phyloP scores from a whole-genome alignment of 2,888 invertebrate species.

The Idaea straminata region DNA sequence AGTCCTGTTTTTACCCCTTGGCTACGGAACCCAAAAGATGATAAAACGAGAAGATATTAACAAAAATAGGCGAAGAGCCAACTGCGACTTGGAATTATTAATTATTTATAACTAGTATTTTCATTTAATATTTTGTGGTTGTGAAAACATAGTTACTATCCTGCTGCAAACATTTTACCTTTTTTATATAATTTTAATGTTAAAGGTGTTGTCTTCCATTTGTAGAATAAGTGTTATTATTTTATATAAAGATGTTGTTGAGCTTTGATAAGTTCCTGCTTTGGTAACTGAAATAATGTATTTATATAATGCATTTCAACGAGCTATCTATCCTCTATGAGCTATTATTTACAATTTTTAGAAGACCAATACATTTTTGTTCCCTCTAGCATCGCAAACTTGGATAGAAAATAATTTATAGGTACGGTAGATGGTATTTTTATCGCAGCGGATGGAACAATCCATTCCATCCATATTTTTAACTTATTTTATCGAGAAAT shows the following conservation, averaged over 20 bases:
- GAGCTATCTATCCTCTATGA: too few relatives aligned
- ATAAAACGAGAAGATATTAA: background rate
- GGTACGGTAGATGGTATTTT: too few relatives aligned
- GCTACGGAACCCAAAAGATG: too few relatives aligned
- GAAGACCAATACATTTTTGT: too few relatives aligned
- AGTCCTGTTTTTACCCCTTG: too few relatives aligned
- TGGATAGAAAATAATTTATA: too few relatives aligned
- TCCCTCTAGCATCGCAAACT: too few relatives aligned
- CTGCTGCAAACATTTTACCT: background rate
- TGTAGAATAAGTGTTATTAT: slow-evolving; percentile 42
- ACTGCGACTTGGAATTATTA: background rate
- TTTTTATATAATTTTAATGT: slow-evolving; percentile 32
- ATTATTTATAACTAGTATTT: background rate
- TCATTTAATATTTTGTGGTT: background rate
- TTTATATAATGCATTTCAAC: too few relatives aligned
- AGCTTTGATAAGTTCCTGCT: background rate
- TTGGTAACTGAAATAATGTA: background rate
- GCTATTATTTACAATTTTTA: too few relatives aligned
- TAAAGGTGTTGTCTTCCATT: slow-evolving; percentile 53
- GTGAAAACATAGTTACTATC: background rate
- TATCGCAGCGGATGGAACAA: too few relatives aligned
- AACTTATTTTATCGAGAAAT: background rate
- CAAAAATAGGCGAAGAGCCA: background rate
- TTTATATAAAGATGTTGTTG: slow-evolving; percentile 7
- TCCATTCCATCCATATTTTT: too few relatives aligned